phyloP scores from a whole-genome alignment of 1,140 invertebrate genomes.

The Drosophila sproati region DNA sequence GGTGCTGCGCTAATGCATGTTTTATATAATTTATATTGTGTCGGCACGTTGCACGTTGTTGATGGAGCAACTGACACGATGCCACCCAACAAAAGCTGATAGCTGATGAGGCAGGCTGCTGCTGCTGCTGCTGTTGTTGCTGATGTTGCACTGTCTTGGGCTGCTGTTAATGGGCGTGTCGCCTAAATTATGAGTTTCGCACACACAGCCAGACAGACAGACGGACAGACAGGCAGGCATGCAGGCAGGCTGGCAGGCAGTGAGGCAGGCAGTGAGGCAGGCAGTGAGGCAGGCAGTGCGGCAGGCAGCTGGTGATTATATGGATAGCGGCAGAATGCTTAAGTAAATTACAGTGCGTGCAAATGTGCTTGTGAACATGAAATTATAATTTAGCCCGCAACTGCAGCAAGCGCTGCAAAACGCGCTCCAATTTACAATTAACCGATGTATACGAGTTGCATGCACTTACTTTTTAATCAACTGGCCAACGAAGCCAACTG shows the following conservation, averaged over 20 bases:
- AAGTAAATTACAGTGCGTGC: constrained; percentile 84
- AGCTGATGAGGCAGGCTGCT: constrained; percentile 12
- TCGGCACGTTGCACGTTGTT: constrained; percentile 66
- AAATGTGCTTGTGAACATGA: constrained; percentile 84
- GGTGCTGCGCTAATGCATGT: constrained; percentile 43
- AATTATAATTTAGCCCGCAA: constrained; percentile 75
- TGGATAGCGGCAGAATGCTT: constrained; percentile 73
- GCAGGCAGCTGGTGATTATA: constrained; percentile 49
- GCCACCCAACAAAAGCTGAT: constrained; percentile 60
- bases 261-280: constrained; percentile 1
- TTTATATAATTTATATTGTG: constrained; percentile 80
- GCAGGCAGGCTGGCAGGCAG: no score
- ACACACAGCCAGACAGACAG: constrained; percentile 58
- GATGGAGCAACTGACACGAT: constrained; percentile 78
- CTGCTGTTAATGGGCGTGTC: constrained; percentile 80
- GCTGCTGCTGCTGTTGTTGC: constrained; percentile 11
- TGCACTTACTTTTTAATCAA: constrained; percentile 69
- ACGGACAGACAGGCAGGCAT: neutral
- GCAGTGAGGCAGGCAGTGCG: constrained; percentile 12
- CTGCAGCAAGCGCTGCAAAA: constrained; percentile 24
- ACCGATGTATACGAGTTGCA: constrained; percentile 50
- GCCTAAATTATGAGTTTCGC: constrained; percentile 83
- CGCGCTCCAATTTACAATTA: constrained; percentile 75
- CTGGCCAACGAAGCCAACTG: constrained; percentile 18
- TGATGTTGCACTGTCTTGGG: constrained; percentile 12